Evolutionary conservation across 2,113 vertebrate genomes (phyloP), one percentile per base, ranked within the genome.

Genomic region (Nanger granti): DNA sequence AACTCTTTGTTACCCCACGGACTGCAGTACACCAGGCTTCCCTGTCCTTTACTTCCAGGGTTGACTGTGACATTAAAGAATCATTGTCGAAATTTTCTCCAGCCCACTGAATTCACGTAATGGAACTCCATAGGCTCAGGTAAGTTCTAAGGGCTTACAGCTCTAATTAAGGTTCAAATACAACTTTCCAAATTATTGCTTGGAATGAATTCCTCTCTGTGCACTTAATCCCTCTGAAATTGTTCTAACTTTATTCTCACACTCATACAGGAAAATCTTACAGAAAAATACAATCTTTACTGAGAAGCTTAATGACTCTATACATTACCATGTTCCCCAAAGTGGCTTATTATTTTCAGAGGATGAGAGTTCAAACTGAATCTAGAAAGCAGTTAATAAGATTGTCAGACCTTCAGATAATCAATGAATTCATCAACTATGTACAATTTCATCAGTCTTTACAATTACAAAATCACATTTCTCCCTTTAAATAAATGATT

Each of bases 181-280:
- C 8, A n/a, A 66, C n/a, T 94, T 92, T 52, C 17, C 49, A 89
- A 91, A 86, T 37, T 82, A 73, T 52, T 94, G 12, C 24, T 52
- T 55, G 24, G 34, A 55, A 47, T 69, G 22, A 49, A 69, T 95
- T 95, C 12, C 69, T 73, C 94, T 95, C 95, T 98, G 54, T 86
- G 86, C 49, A 60, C 82, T 91, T 76, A 97, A 83, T 89, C 54
- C 41, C 47, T 95, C 76, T 92, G 60, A 66, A 95, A n/a, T 66
- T 62, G 47, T 92, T 94, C 73, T 82, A 94, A 83, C 13, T 31
- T 87, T 60, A 49, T n/a, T 92, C 28, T 90, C 29, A 93, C 13
- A 57, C 24, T 59, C 7, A 83, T 41, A 13, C 54, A 80, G 52
- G 69, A 84, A 86, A 52, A n/a, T 34, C 31, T 95, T 88, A 80